These are phyloP conservation scores for Frieseomelitta varia DNA, from an alignment of 1,140 invertebrate genomes.

Conservation along the genomic window DNA sequence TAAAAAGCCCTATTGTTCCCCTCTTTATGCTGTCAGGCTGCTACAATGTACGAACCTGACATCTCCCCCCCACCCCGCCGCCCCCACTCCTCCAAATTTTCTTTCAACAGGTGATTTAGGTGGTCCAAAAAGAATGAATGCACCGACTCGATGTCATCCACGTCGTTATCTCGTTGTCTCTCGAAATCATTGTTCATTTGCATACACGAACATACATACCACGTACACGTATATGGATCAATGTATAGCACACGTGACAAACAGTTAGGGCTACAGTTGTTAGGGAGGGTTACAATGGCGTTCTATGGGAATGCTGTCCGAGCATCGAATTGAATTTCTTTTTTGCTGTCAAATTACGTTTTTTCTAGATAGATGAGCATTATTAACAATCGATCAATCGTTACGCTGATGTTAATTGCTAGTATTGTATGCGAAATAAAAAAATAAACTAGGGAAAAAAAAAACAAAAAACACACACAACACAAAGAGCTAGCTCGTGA, in stretches of 20 bases:
- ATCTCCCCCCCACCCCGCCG: neutral
- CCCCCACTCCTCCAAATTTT: neutral
- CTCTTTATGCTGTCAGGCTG: conserved; percentile 64
- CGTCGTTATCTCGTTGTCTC: conserved; percentile 5
- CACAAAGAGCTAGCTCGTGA: conserved; percentile 43
- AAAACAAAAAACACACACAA: conserved; percentile 54
- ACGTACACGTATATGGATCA: neutral
- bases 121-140: neutral
- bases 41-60: conserved; percentile 60
- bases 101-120: conserved; percentile 55
- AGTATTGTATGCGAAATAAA: conserved; percentile 63
- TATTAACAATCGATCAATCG: conserved; percentile 21
- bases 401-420: conserved; percentile 33
- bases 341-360: neutral
- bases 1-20: conserved; percentile 40
- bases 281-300: conserved; percentile 2
- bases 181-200: conserved; percentile 29
- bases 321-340: neutral
- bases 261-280: conserved; percentile 7
- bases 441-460: conserved; percentile 54
- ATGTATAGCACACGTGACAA: conserved; percentile 3
- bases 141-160: neutral
- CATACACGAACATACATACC: neutral
- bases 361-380: conserved; percentile 15
- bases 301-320: neutral